Evolutionary conservation across 92 coral and sea anemone genomes (phyloP).

Genomic region (Micromussa lordhowensis): DNA sequence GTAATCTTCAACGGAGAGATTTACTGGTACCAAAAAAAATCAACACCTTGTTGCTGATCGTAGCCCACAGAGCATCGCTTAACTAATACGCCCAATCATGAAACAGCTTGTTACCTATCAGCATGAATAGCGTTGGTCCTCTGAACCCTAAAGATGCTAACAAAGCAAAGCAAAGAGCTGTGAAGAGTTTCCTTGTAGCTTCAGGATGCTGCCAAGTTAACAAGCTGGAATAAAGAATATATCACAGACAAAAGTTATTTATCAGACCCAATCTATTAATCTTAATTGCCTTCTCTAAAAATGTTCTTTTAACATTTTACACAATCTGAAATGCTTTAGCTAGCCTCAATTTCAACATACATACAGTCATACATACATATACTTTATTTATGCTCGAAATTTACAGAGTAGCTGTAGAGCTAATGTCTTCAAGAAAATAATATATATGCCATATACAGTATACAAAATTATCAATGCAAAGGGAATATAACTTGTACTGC

Average conservation of each 20-base stretch:
- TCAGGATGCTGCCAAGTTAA: conserved; percentile 86
- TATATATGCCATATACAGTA: too few species aligned
- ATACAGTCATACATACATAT: too few species aligned
- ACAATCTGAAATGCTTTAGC: too few species aligned
- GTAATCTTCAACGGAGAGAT: not conserved
- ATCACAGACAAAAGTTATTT: not conserved
- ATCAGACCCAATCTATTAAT: not conserved
- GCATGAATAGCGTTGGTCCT: conserved; percentile 83
- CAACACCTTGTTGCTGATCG: not conserved
- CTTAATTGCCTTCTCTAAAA: too few species aligned
- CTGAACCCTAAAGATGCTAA: conserved; percentile 67
- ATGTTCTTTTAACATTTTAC: too few species aligned
- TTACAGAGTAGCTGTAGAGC: too few species aligned
- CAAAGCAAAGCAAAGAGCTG: conserved; percentile 60
- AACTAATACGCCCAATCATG: not conserved
- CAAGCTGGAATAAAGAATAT: conserved; percentile 62
- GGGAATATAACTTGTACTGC: too few species aligned
- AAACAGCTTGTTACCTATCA: conserved; percentile 66
- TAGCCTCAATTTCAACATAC: not conserved
- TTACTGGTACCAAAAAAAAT: not conserved
- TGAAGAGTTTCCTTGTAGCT: conserved; percentile 77
- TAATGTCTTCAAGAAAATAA: too few species aligned
- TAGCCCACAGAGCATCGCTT: not conserved
- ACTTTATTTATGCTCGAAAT: too few species aligned
- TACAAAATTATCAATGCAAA: too few species aligned